Conservation (phyloP, 2,113 vertebrate species). For the Maccullochella peelii region DNA sequence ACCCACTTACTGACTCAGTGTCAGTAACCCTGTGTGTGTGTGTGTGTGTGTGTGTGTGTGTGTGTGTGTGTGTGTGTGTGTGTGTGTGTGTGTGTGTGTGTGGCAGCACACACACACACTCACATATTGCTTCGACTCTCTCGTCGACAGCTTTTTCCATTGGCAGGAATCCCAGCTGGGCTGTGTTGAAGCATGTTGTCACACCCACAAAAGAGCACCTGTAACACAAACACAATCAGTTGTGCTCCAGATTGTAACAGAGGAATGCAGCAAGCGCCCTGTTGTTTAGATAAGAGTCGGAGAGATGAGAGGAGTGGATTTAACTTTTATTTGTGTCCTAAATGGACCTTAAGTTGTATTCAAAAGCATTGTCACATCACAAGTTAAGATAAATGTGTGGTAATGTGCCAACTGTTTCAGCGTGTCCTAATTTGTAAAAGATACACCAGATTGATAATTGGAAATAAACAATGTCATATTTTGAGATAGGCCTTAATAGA, state of each 20-base stretch:
- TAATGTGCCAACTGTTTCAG: not conserved
- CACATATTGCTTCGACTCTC: conserved; percentile 16
- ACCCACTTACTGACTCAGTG: too few relatives aligned
- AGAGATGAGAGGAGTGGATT: not conserved
- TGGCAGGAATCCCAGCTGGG: conserved; percentile 41
- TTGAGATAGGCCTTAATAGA: conserved; percentile 22
- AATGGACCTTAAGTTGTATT: not conserved
- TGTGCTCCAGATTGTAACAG: not conserved
- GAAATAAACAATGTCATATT: not conserved
- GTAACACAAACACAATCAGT: conserved; percentile 9
- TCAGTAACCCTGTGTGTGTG: too few relatives aligned
- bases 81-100: not conserved
- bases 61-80: not conserved
- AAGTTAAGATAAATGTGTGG: not conserved
- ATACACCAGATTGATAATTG: not conserved
- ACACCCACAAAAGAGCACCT: conserved; percentile 49
- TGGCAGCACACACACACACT: not conserved
- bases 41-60: too few relatives aligned
- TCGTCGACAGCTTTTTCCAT: conserved; percentile 40
- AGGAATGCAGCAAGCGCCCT: conserved; percentile 7
- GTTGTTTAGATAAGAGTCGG: not conserved
- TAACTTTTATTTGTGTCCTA: not conserved
- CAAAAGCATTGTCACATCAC: not conserved
- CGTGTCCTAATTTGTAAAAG: not conserved
- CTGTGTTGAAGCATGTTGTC: conserved; percentile 52